Evolutionary conservation across 2,797 vertebrate genomes (phyloP), one percentile per base, ranked within the genome.

Genomic region (Gymnopithys bicolor): DNA sequence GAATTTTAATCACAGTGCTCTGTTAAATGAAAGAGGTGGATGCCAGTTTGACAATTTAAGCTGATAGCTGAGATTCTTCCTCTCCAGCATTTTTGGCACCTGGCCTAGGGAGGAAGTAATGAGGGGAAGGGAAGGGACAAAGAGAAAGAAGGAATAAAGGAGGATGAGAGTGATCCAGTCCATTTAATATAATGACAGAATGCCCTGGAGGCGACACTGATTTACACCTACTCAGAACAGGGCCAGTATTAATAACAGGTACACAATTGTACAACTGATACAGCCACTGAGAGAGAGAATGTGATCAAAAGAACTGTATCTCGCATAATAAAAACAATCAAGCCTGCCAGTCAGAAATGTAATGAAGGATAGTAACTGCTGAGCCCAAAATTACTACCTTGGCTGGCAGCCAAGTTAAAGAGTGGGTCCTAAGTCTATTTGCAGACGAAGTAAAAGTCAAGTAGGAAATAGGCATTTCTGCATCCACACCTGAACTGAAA

Each of bases 1-100:
- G 62, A 79, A 87, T 92, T 93, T 93, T 68, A 93, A 69, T 75
- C 46, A n/a, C 45, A 75, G 62, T 52, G 53, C 60, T 94, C 87
- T 75, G 63, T 90, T 89, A 85, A 92, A 94, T 74, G 75, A 93
- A 75, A 87, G 91, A 88, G 60, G 89, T 94, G 73, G 87, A 94
- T 94, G 87, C 62, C 82, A 78, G 79, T 88, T 93, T 90, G 87
- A 80, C 64, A 92, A 68, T 95, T 81, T 71, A 75, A 62, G 71
- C 75, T 92, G 94, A 92, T 66, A 51, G 75, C 71, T 92, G 71
- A 82, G 77, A 86, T 88, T 27, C 76, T 93, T 87, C 85, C 63
- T 75, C 4, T 2, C 66, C 60, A 91, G 87, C n/a, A 32, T 81
- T 95, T 80, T 69, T 96, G 93, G 95, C 95, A 93, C 45, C 73